phyloP scores from a whole-genome alignment of 2,888 invertebrate species.

The Elaeidobius kamerunicus region DNA sequence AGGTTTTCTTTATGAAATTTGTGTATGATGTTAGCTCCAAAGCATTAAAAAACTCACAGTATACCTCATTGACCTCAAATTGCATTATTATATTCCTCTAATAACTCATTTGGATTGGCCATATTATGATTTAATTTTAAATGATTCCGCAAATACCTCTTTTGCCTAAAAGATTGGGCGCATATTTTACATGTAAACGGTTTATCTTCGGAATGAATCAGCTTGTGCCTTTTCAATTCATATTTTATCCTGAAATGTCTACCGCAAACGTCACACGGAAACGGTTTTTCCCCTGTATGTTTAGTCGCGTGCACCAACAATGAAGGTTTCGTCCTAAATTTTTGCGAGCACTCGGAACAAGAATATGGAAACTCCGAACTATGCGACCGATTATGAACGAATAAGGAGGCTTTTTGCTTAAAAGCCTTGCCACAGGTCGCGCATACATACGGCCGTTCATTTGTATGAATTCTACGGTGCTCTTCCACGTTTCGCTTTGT shows the following conservation, averaged over 20 bases:
- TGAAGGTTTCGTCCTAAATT: conserved; percentile 58
- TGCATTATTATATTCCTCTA: conserved; percentile 10
- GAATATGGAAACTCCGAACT: conserved; percentile 54
- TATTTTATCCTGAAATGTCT: conserved; percentile 58
- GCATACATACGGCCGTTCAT: conserved; percentile 58
- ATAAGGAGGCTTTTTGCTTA: conserved; percentile 63
- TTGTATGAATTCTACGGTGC: conserved; percentile 59
- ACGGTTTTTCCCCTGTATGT: conserved; percentile 62
- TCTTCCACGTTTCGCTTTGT: conserved; percentile 60
- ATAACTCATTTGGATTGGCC: conserved; percentile 15
- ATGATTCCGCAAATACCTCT: conserved; percentile 55
- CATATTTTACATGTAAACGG: conserved; percentile 52
- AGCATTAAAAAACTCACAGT: neutral
- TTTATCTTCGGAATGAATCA: conserved; percentile 54
- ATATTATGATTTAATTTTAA: conserved; percentile 48
- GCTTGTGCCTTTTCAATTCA: conserved; percentile 56
- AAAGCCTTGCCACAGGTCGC: conserved; percentile 61
- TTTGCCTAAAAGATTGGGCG: conserved; percentile 52
- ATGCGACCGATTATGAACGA: conserved; percentile 62
- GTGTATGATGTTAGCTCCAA: too few relatives aligned
- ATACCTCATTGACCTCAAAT: neutral
- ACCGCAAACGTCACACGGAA: conserved; percentile 58
- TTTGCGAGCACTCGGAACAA: conserved; percentile 60
- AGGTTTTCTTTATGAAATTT: too few relatives aligned
- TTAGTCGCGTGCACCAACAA: conserved; percentile 57